phyloP scores from a whole-genome alignment of 2,888 invertebrate species.

The Parthenolecanium corni region DNA sequence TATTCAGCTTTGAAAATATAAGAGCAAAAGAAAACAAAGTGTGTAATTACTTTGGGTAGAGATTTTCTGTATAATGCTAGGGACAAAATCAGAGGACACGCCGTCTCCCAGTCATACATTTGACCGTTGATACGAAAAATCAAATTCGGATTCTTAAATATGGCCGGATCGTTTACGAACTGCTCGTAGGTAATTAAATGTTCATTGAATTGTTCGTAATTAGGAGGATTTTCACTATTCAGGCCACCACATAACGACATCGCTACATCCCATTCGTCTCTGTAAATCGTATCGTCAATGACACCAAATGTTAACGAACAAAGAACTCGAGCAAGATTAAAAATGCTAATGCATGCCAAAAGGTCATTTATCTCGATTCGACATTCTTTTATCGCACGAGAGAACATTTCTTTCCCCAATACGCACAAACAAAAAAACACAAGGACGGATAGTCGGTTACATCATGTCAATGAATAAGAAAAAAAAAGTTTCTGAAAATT shows the following conservation, averaged over 20 bases:
- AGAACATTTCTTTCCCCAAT: too few species aligned
- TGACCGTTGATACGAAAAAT: conserved; percentile 77
- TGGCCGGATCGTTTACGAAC: conserved; percentile 51
- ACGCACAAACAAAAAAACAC: too few species aligned
- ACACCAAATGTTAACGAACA: too few species aligned
- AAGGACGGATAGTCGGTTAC: too few species aligned
- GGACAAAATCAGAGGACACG: conserved; percentile 80
- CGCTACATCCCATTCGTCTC: conserved; percentile 45
- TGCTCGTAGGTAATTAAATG: conserved; percentile 51
- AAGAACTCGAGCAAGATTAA: too few species aligned
- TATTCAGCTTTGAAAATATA: not conserved
- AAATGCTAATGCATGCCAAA: too few species aligned
- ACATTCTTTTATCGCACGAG: too few species aligned
- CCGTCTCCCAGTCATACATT: conserved; percentile 82
- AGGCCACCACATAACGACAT: conserved; percentile 67
- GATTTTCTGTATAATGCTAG: conserved; percentile 75
- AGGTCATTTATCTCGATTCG: too few species aligned
- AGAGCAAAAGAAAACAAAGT: not conserved
- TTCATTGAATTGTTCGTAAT: conserved; percentile 51
- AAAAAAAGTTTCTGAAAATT: too few species aligned
- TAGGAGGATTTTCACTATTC: conserved; percentile 44
- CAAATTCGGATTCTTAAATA: conserved; percentile 64
- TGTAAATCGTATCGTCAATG: conserved; percentile 6
- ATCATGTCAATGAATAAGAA: too few species aligned
- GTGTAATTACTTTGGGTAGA: conserved; percentile 53